Percentiles rank a stretch among this genome's conserved stretches.
These are phyloP conservation scores for Eulemur rufifrons DNA, from an alignment of 2,113 vertebrate species.

Conservation along the genomic window DNA sequence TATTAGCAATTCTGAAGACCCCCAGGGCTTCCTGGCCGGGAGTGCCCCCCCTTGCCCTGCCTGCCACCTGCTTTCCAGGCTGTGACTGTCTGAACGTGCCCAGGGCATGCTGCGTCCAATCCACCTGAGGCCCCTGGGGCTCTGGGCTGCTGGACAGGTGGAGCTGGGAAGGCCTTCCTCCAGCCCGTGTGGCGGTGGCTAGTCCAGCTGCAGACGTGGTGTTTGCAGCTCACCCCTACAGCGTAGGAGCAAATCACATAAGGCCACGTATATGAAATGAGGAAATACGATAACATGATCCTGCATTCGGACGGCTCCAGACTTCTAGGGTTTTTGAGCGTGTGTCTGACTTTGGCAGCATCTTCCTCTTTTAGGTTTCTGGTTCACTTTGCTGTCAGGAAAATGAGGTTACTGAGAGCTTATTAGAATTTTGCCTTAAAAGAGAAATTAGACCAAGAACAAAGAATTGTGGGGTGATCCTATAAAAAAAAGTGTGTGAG, in stretches of 20 bases:
- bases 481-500: background rate
- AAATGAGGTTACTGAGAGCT: background rate
- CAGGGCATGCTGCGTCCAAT: background rate
- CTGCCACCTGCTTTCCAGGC: background rate
- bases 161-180: background rate
- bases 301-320: background rate
- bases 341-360: background rate
- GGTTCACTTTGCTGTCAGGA: background rate
- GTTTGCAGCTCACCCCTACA: background rate
- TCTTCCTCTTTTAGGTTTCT: background rate
- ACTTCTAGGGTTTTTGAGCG: rapidly evolving
- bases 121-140: background rate
- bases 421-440: background rate
- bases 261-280: background rate
- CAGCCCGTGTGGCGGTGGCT: rapidly evolving
- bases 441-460: background rate
- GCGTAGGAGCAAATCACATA: rapidly evolving
- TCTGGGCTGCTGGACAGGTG: background rate
- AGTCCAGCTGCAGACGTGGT: background rate
- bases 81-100: background rate
- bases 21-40: background rate
- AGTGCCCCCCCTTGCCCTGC: too few species aligned
- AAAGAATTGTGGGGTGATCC: background rate
- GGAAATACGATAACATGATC: rapidly evolving
- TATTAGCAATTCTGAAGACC: background rate